Base-by-base conservation (phyloP, 2,113 vertebrate genomes). In the Rhabdornis inornatus region DNA sequence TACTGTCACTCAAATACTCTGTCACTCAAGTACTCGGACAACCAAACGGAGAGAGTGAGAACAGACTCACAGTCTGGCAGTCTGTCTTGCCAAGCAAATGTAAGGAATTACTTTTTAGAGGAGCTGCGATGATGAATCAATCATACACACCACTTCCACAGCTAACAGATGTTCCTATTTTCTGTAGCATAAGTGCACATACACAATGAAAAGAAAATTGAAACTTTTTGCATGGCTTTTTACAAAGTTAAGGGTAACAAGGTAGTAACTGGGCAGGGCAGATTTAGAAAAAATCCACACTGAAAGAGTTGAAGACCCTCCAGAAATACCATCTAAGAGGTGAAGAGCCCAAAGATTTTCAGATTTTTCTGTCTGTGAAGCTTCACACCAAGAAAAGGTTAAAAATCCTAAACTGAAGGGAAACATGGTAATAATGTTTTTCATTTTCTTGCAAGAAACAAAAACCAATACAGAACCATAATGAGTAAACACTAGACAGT, bases 391-490 rank as follows among this genome's bases (percentile, higher is more conserved):
- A 85, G 49, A 63, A 83, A 83, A 81, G 47, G 63, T 88, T 93
- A 71, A 95, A 86, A 90, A 81, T 30, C 39, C 27, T 75, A 31
- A 92, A 84, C 17, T 61, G 61, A 90, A 88, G 47, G 56, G 45
- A 92, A 96, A 78, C 8, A 57, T 56, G 44, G 74, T 81, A 86
- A 96, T 76, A 75, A 94, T 76, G 44, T 77, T 69, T 93, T 75
- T 60, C 52, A 94, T 88, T 94, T 97, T 92, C 83, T 93, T 61
- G 31, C 95, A 89, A 96, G 64, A 94, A 95, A 96, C 76, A 33
- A 92, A 90, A 96, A 86, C 21, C 59, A 85, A 50, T 74, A 35
- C 23, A 57, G 70, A 86, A 60, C 35, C 11, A 6, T 87, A 75
- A 94, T 91, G 55, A 90, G 81, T 96, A 94, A 96, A 95, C 79